These are phyloP conservation scores for Brassicogethes aeneus DNA, from an alignment of 2,888 invertebrate species.

Conservation along the genomic window DNA sequence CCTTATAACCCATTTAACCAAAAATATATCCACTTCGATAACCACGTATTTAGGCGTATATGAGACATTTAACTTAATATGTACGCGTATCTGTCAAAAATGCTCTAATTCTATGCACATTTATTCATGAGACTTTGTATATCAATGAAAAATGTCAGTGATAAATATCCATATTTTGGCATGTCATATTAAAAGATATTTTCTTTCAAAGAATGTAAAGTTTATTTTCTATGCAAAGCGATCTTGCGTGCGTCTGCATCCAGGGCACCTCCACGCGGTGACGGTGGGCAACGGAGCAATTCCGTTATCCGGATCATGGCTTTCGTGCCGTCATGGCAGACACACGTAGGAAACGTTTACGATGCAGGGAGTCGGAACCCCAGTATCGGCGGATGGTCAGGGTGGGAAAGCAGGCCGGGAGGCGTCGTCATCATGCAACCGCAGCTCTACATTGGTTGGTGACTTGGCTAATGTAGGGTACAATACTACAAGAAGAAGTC, in stretches of 20 bases:
- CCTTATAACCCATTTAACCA: too few relatives aligned
- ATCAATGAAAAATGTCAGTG: too few relatives aligned
- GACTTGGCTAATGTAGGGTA: background rate
- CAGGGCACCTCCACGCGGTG: background rate
- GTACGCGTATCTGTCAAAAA: too few relatives aligned
- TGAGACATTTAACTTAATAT: too few relatives aligned
- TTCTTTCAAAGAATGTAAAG: too few relatives aligned
- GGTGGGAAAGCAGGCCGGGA: background rate
- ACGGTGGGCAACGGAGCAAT: background rate
- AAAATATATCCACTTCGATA: too few relatives aligned
- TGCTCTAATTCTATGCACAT: too few relatives aligned
- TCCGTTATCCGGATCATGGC: background rate
- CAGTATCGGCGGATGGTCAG: background rate
- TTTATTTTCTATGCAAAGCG: too few relatives aligned
- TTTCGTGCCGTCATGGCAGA: background rate
- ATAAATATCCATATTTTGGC: too few relatives aligned
- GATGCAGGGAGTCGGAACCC: background rate
- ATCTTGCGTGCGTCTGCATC: background rate
- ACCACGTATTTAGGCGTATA: too few relatives aligned
- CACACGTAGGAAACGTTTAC: background rate
- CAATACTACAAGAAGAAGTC: background rate
- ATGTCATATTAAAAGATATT: too few relatives aligned
- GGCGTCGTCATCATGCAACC: background rate
- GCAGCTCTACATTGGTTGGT: background rate
- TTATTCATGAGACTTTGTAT: too few relatives aligned